Base-by-base conservation (phyloP, 64 coral and sea anemone species). In the Pocillopora damicornis region DNA sequence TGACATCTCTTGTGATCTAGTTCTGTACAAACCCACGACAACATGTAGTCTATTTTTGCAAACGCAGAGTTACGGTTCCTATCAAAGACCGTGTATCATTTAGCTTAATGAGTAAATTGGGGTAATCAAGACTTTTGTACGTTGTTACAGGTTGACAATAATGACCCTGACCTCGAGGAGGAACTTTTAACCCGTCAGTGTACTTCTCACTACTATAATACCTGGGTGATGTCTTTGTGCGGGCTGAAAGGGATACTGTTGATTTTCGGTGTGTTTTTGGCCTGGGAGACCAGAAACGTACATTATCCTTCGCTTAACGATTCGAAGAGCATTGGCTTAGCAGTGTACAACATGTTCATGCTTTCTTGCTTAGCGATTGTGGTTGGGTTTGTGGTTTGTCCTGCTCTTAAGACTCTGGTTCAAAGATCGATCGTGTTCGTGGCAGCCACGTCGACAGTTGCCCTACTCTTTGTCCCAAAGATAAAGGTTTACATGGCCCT, bases 291-390 rank as follows among this genome's bases (percentile, higher is more conserved):
- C 7, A 57, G 88, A 65, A 84, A 89, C 61, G 92, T 94, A 0
- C 86, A 86, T 61, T 82, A 86, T 45, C 57, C 36, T 2, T 80
- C 80, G 5, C 79, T 90, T 11, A 94, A 94, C 45, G 92, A 94
- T 61, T 94, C 92, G 18, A 89, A 87, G 30, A 94, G 80, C 74
- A 94, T 87, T 23, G 92, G 79, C 11, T 11, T 89, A 61, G 92
- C 92, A 5, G 92, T 94, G 45, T 94, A 94, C 34, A 94, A 94
- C 63, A 81, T 94, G 67, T 94, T 94, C 23, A 94, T 94, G 88
- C 89, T 94, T 63, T 94, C 92, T 4, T 63, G 80, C 36, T 51
- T 94, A 12, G 88, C 92, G 11, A 76, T 90, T 20, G 77, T 86
- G 63, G 86, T 84, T 13, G 81, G 86, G 64, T 94, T 86, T 73